Conservation (phyloP, 2,888 invertebrate species). For the Lochmaea capreae region DNA sequence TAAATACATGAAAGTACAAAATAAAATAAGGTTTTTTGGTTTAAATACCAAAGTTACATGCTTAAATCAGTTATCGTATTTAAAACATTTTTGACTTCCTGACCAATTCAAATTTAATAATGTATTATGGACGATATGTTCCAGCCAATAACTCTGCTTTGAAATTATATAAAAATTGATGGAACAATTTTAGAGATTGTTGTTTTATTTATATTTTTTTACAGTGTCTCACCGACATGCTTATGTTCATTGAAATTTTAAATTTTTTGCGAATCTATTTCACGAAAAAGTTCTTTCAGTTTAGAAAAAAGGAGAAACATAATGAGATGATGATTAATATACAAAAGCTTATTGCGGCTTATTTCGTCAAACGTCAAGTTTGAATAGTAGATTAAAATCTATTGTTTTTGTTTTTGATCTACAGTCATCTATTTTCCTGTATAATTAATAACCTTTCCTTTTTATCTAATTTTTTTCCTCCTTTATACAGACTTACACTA, state of each 20-base stretch:
- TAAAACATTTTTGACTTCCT: too few species aligned
- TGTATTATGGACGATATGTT: too few species aligned
- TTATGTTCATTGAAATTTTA: not conserved
- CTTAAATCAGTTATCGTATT: too few species aligned
- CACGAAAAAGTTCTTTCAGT: not conserved
- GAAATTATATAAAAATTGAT: too few species aligned
- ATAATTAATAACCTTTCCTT: not conserved
- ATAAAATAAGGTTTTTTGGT: too few species aligned
- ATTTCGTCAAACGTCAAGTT: constrained; percentile 4
- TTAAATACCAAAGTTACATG: too few species aligned
- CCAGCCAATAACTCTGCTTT: too few species aligned
- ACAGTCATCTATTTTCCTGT: not conserved
- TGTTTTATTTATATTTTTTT: not conserved
- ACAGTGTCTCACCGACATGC: not conserved
- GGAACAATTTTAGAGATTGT: too few species aligned
- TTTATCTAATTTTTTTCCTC: not conserved
- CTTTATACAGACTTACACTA: not conserved
- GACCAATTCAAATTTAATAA: too few species aligned
- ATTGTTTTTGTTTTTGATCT: constrained; percentile 3
- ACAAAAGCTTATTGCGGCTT: constrained; percentile 5
- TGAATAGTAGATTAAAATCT: constrained; percentile 4
- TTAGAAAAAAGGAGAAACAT: not conserved
- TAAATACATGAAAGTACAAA: too few species aligned
- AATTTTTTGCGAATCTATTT: not conserved
- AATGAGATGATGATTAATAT: not conserved